Evolutionary conservation across 1,140 invertebrate species (phyloP), one percentile per base, ranked within the genome.

Genomic region (Drosophila bocqueti): DNA sequence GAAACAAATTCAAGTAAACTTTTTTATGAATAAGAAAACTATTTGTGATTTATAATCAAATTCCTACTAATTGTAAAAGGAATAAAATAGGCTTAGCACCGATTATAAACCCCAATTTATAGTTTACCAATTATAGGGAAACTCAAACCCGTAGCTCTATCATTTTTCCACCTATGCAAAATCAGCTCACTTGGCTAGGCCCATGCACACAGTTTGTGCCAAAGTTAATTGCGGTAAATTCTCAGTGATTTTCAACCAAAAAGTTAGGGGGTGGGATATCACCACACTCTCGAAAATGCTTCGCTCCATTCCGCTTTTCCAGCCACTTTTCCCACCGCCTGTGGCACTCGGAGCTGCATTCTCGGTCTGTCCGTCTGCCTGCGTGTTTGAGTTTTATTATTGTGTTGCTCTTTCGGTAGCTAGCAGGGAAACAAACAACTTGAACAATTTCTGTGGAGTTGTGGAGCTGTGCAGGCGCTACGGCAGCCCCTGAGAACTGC

Each of bases 351-450:
- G 9, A 18, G 18, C 49, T 46, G 49, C 16, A 55, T 68, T 47
- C 38, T 34, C 31, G 26, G 58, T 68, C 61, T 29, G 36, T 26
- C 40, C 49, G 49, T 52, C 4, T 58, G 47, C 26, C 40, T 62
- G 69, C 45, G 47, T 81, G 71, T 73, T 64, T 77, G 69, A 50
- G 61, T 80, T 80, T 64, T 76, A 76, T 59, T 80, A 67, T 75
- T 80, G 57, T 79, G 61, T 69, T 89, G 49, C 63, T 83, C 64
- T 84, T 84, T 65, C 59, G 49, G 21, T 52, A 34, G 36, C 64
- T 40, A 34, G 40, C 77, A 52, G 63, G 46, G 46, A 45, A 69
- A 52, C 71, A 75, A 74, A 69, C 65, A 79, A 68, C 67, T 74
- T 68, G 62, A 87, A 63, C 64, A 78, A 79, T 49, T 62, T 24